These are phyloP conservation scores for Garra rufa DNA, from an alignment of 2,113 vertebrate genomes.

Conservation along the genomic window DNA sequence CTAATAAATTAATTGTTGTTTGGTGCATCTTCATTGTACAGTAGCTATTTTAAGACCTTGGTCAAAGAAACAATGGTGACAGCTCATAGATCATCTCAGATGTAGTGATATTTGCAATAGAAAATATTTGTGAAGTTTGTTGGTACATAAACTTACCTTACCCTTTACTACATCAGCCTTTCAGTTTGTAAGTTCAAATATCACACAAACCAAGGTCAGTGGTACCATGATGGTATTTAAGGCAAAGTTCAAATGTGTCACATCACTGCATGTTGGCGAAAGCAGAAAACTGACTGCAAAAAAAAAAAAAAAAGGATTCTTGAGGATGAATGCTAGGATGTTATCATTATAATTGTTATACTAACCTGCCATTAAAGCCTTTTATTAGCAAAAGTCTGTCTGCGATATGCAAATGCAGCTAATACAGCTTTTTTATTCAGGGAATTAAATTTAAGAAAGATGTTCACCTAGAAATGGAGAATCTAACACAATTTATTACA, in stretches of 20 bases:
- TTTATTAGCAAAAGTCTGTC: background rate
- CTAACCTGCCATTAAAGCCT: background rate
- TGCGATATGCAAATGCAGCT: background rate
- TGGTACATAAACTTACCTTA: background rate
- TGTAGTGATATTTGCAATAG: background rate
- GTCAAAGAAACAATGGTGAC: background rate
- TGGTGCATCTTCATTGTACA: background rate
- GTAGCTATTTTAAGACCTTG: background rate
- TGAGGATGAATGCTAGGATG: background rate
- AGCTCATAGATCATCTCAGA: background rate
- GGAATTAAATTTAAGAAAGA: background rate
- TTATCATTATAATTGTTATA: background rate
- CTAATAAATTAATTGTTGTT: too few species aligned
- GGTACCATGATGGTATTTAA: constrained; percentile 22
- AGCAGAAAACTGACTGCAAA: background rate
- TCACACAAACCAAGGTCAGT: constrained; percentile 12
- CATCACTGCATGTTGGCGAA: background rate
- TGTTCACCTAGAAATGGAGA: background rate
- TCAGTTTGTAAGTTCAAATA: background rate
- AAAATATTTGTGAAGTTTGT: background rate
- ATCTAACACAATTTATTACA: background rate
- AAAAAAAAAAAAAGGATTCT: background rate
- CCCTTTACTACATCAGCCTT: constrained; percentile 1
- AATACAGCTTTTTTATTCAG: too few species aligned
- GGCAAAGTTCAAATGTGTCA: constrained; percentile 24